phyloP scores from a whole-genome alignment of 2,888 invertebrate species.

The Synergus itoensis region DNA sequence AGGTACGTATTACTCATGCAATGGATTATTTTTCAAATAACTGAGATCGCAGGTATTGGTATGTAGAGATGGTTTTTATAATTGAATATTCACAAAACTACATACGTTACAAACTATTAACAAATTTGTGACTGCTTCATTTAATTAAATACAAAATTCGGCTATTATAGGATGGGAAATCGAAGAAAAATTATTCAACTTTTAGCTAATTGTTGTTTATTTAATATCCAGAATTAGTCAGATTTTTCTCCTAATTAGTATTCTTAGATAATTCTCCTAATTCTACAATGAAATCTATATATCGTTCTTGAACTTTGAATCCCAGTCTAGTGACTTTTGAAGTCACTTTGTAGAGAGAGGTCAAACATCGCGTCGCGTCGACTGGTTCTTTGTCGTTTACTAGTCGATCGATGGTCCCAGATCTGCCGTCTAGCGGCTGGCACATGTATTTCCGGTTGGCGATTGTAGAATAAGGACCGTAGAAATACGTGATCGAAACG shows the following conservation, averaged over 20 bases:
- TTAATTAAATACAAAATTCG: no score
- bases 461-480: constrained; percentile 54
- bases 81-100: no score
- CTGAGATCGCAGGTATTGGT: background rate
- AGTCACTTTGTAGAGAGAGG: constrained; percentile 32
- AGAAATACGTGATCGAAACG: constrained; percentile 55
- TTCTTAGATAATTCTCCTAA: no score
- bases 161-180: no score
- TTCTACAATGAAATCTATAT: background rate
- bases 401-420: constrained; percentile 57
- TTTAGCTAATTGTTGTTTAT: no score
- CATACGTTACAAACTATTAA: no score
- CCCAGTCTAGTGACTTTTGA: background rate
- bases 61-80: background rate
- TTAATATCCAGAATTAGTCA: no score
- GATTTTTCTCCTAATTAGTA: no score
- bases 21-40: background rate
- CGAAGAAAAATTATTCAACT: no score
- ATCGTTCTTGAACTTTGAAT: background rate
- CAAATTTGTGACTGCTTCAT: no score
- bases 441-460: constrained; percentile 57
- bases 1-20: background rate
- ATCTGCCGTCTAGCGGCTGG: constrained; percentile 55
- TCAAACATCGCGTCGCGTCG: constrained; percentile 15
- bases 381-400: constrained; percentile 16